Evolutionary conservation across 2,113 vertebrate genomes (phyloP).

Genomic region (Cebus imitator): DNA sequence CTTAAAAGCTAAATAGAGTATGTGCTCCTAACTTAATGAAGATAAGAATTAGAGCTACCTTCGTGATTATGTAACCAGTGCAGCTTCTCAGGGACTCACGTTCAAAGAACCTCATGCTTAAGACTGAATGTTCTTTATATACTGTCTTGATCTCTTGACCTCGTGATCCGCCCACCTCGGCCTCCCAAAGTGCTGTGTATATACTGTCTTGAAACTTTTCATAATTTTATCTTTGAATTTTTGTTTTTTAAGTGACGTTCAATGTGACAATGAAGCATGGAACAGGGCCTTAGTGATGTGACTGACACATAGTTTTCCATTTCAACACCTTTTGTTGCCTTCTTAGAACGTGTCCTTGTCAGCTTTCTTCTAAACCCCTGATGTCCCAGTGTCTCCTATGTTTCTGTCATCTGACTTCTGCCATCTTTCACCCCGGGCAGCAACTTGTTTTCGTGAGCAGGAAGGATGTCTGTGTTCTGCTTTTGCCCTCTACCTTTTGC

Average conservation of each 20-base stretch:
- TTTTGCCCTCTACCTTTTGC: not conserved
- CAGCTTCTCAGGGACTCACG: not conserved
- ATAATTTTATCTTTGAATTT: not conserved
- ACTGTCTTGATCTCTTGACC: not conserved
- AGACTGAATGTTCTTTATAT: not conserved
- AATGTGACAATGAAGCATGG: fast-evolving
- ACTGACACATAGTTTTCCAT: fast-evolving
- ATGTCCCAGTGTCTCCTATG: not conserved
- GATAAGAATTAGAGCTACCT: not conserved
- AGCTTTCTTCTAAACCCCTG: not conserved
- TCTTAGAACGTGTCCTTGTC: not conserved
- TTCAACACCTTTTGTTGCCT: not conserved
- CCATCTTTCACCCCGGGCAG: not conserved
- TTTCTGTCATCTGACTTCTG: fast-evolving
- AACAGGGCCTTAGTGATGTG: not conserved
- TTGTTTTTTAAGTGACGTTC: not conserved
- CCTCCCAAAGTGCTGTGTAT: too few species aligned
- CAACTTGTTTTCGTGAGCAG: not conserved
- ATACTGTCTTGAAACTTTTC: not conserved
- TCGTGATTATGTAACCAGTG: not conserved
- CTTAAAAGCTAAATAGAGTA: not conserved
- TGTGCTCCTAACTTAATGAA: not conserved
- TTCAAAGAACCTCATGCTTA: not conserved
- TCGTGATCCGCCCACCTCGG: too few species aligned
- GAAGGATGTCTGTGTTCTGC: fast-evolving